Conservation (phyloP, 2,113 vertebrate species). For the Macquaria ambigua region DNA sequence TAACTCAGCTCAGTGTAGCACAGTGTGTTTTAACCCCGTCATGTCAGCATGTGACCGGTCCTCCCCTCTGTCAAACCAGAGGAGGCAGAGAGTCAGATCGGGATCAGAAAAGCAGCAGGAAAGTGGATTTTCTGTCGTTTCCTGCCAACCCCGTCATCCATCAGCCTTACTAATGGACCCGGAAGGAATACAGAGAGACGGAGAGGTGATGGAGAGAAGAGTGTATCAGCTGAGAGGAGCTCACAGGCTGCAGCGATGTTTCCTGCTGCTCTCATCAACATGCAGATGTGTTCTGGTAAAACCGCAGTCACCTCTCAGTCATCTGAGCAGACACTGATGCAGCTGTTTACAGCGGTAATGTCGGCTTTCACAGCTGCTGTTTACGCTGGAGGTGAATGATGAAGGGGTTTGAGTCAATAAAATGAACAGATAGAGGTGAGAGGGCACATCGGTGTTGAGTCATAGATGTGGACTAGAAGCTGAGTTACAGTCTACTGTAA, state of each 20-base stretch:
- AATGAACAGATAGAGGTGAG: conserved; percentile 22
- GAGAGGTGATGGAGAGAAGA: conserved; percentile 26
- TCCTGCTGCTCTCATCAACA: conserved; percentile 53
- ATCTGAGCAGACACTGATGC: conserved; percentile 49
- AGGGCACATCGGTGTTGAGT: conserved; percentile 19
- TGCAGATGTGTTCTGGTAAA: conserved; percentile 50
- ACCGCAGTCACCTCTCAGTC: conserved; percentile 55
- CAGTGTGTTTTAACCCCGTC: conserved; percentile 20
- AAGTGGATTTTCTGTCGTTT: conserved; percentile 61
- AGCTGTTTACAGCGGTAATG: conserved; percentile 41
- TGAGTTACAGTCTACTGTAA: conserved; percentile 8
- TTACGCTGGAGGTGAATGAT: conserved; percentile 43
- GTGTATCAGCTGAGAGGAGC: conserved; percentile 8
- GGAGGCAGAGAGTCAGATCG: conserved; percentile 33
- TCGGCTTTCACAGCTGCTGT: conserved; percentile 52
- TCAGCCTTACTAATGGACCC: conserved; percentile 71
- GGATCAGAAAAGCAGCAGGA: conserved; percentile 47
- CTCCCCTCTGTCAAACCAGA: conserved; percentile 16
- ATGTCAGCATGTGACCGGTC: conserved; percentile 31
- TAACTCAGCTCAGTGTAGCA: neutral
- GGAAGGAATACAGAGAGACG: conserved; percentile 33
- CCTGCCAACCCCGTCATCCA: conserved; percentile 50
- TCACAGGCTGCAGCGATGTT: conserved; percentile 22
- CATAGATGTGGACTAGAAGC: conserved; percentile 19
- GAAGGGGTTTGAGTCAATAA: conserved; percentile 33